A percentile compares a stretch with the other conserved stretches of the same genome.
Conservation (phyloP, 2,888 invertebrate genomes). For the Eupeodes latifasciatus region DNA sequence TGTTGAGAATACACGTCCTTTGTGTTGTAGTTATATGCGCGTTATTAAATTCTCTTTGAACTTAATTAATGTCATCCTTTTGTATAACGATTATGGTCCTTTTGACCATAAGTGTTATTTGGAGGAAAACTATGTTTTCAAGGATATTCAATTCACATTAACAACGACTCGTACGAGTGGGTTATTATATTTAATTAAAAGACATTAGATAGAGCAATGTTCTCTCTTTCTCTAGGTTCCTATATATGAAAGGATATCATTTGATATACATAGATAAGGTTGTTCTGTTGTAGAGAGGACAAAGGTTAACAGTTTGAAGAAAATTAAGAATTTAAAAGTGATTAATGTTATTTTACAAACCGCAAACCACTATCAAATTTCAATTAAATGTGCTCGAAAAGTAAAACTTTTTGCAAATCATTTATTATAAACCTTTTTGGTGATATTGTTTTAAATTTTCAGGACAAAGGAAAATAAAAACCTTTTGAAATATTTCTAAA, state of each 20-base stretch:
- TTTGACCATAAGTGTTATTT: constrained; percentile 39
- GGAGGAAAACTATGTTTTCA: constrained; percentile 34
- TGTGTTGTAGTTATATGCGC: constrained; percentile 41
- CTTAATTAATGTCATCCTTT: constrained; percentile 58
- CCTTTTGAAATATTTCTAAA: too few species aligned
- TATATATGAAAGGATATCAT: not conserved
- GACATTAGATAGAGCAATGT: not conserved
- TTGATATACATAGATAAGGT: not conserved
- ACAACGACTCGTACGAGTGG: constrained; percentile 18
- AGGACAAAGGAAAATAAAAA: too few species aligned
- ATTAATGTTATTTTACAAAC: too few species aligned
- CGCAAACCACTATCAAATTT: too few species aligned
- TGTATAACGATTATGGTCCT: constrained; percentile 28
- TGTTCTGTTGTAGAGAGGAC: not conserved
- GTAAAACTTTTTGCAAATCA: too few species aligned
- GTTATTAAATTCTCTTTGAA: constrained; percentile 65
- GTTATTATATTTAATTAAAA: constrained; percentile 56
- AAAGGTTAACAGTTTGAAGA: not conserved
- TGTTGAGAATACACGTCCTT: constrained; percentile 35
- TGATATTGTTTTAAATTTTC: too few species aligned
- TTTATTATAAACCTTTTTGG: too few species aligned
- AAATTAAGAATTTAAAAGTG: too few species aligned
- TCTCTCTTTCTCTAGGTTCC: too few species aligned
- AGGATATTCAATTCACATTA: constrained; percentile 61
- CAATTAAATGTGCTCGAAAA: too few species aligned